Evolutionary conservation across 2,797 vertebrate species (phyloP).

Genomic region (Scyliorhinus canicula): DNA sequence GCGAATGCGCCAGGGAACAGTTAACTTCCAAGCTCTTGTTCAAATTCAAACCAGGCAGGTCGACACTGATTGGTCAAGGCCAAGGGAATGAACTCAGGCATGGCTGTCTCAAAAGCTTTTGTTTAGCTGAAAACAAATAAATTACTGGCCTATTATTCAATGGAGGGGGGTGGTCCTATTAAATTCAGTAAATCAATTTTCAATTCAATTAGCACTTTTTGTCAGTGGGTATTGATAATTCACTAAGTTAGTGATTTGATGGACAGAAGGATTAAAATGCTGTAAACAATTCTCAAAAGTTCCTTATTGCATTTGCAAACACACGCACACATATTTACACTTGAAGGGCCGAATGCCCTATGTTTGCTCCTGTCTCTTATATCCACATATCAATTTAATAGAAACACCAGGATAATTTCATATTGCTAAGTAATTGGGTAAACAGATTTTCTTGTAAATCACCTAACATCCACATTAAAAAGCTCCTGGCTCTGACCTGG

Average conservation of each 20-base stretch:
- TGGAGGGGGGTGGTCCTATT: neutral
- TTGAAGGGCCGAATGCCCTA: neutral
- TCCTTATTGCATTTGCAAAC: neutral
- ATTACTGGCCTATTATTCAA: neutral
- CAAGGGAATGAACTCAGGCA: too few relatives aligned
- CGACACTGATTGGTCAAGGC: too few relatives aligned
- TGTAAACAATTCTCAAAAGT: neutral
- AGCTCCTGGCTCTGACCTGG: neutral
- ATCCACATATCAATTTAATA: neutral
- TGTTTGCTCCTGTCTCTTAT: neutral
- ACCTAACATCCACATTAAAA: neutral
- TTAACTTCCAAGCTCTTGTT: too few relatives aligned
- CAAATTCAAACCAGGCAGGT: too few relatives aligned
- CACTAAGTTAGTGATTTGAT: neutral
- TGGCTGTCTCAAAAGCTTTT: too few relatives aligned
- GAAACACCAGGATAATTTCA: neutral
- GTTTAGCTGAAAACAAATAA: neutral
- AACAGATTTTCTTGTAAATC: neutral
- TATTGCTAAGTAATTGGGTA: neutral
- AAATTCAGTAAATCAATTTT: neutral
- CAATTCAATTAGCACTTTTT: neutral
- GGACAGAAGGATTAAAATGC: neutral
- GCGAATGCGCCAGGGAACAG: too few relatives aligned
- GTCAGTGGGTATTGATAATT: neutral
- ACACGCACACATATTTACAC: neutral